Percentiles rank a stretch among this genome's conserved stretches.
Evolutionary conservation across 37 sponge, comb jelly and placozoan species (phyloP).

Genomic region (Haliclona indistincta): DNA sequence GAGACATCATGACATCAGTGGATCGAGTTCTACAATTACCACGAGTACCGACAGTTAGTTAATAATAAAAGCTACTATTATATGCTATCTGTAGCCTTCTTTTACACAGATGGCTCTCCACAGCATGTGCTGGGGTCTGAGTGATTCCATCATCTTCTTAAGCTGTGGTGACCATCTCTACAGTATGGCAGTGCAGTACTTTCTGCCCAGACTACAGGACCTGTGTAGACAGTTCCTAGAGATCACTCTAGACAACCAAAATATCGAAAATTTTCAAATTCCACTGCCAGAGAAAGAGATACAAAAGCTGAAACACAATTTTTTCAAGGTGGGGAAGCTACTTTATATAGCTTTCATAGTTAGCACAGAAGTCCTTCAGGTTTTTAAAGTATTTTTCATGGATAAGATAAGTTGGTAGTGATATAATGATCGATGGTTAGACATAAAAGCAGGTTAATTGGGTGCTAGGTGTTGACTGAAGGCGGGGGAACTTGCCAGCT

Average conservation of each 20-base stretch:
- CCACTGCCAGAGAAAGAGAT: conserved; percentile 37
- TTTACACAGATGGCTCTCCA: no score
- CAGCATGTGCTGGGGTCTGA: conserved; percentile 16
- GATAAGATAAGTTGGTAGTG: no score
- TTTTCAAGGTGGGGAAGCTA: conserved; percentile 1
- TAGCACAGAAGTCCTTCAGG: neutral
- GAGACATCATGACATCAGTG: conserved; percentile 13
- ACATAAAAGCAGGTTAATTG: no score
- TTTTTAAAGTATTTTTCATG: no score
- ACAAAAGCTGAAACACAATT: neutral
- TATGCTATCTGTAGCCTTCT: no score
- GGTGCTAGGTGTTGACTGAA: no score
- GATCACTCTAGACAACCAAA: neutral
- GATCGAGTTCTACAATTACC: neutral
- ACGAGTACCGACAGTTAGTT: no score
- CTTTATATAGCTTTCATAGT: neutral
- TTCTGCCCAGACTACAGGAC: conserved; percentile 14
- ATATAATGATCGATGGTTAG: no score
- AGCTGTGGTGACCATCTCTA: conserved; percentile 5
- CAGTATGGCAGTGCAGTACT: neutral
- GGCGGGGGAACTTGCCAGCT: no score
- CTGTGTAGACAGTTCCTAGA: conserved; percentile 12
- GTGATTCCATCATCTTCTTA: conserved; percentile 3
- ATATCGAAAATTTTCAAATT: neutral
- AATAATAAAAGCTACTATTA: no score